A percentile compares a stretch with the other conserved stretches of the same genome.
Conservation (phyloP, 2,113 vertebrate genomes). For the Rostratula benghalensis region DNA sequence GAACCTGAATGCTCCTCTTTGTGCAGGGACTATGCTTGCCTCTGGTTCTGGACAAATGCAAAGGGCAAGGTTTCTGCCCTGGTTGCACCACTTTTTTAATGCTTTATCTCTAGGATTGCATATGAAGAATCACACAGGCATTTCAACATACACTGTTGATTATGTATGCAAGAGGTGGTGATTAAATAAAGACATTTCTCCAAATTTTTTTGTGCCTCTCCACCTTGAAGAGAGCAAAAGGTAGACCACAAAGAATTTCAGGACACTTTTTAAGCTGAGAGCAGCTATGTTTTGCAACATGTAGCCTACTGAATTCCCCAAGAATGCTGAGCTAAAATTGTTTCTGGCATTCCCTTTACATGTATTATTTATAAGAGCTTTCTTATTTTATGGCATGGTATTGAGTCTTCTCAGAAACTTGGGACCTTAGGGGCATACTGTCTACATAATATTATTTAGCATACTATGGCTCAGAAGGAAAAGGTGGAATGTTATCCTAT, state of each 20-base stretch:
- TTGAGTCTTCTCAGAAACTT: background rate
- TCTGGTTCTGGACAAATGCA: background rate
- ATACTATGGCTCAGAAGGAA: background rate
- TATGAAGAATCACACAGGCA: background rate
- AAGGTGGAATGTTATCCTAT: background rate
- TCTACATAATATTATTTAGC: background rate
- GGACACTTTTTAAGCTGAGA: background rate
- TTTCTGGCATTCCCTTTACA: background rate
- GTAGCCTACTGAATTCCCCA: background rate
- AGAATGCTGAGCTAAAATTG: background rate
- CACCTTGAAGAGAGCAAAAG: background rate
- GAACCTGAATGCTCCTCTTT: background rate
- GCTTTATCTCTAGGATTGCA: background rate
- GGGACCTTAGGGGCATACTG: background rate
- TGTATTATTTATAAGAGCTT: background rate
- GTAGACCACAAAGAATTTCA: background rate
- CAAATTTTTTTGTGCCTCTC: background rate
- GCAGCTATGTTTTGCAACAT: background rate
- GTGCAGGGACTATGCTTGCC: accelerated
- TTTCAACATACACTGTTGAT: background rate
- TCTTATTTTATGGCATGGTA: background rate
- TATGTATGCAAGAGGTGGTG: background rate
- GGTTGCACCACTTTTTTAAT: background rate
- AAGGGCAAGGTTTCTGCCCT: background rate
- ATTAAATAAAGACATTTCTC: background rate